Percentiles rank a stretch among this genome's conserved stretches.
phyloP scores from a whole-genome alignment of 2,113 vertebrate species.

The Podarcis muralis region DNA sequence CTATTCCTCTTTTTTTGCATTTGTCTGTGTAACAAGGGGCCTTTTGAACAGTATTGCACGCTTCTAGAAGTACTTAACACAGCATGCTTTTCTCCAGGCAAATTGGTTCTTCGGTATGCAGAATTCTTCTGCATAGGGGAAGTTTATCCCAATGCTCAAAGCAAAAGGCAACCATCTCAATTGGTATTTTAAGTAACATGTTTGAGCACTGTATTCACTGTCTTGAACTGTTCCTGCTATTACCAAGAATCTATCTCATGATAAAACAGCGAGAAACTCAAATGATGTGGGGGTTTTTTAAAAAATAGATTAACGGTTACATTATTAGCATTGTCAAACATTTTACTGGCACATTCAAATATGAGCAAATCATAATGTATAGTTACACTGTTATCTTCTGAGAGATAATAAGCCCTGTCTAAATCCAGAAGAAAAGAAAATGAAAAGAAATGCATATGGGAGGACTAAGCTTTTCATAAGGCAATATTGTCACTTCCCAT shows the following conservation, averaged over 20 bases:
- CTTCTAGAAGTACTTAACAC: background rate
- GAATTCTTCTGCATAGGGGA: constrained; percentile 18
- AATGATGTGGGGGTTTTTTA: constrained; percentile 5
- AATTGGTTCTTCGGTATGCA: constrained; percentile 45
- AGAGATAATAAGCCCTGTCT: constrained; percentile 47
- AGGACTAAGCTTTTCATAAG: constrained; percentile 66
- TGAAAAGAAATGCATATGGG: constrained; percentile 49
- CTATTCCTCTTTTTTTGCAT: background rate
- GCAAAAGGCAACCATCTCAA: constrained; percentile 32
- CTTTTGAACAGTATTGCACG: background rate
- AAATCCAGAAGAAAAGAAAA: constrained; percentile 59
- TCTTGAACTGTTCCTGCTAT: constrained; percentile 28
- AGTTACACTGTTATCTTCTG: constrained; percentile 52
- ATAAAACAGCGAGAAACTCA: constrained; percentile 44
- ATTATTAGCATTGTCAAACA: constrained; percentile 61
- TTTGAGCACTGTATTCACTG: constrained; percentile 30
- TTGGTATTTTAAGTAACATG: constrained; percentile 37
- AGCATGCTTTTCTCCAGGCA: background rate
- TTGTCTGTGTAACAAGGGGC: background rate
- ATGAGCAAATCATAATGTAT: constrained; percentile 67
- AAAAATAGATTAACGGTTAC: constrained; percentile 54
- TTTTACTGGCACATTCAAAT: constrained; percentile 33
- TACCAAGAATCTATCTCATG: constrained; percentile 46
- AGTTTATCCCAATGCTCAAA: constrained; percentile 34
- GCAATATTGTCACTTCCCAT: constrained; percentile 20